Base-by-base conservation (phyloP, 2,797 vertebrate species). In the Poecilia gillii region DNA sequence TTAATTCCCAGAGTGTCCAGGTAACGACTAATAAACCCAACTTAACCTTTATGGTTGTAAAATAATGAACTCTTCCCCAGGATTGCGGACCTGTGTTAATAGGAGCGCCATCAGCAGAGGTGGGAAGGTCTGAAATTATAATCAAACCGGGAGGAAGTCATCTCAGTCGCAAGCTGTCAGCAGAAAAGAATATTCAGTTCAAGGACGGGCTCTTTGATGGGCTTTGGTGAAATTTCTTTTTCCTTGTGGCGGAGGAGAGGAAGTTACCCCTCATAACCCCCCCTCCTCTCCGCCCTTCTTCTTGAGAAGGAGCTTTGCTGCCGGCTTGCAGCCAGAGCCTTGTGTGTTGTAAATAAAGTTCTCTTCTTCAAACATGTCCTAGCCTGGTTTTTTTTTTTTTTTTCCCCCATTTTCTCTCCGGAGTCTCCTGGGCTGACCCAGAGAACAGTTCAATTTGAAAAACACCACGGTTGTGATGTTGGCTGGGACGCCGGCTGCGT, bases 261-360 rank as follows among this genome's bases (percentile, higher is more conserved):
- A 70, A 85, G 74, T 83, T 78, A 81, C 88, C 91, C 91, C 90
- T 8, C 6, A 23, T 8, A 23, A 23, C 6, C 49, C 7, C 49
- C 20, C 7, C 11, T 23, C 47, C 16, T 49, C 47, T 49, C 47
- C 47, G 16, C 16, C 16, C 90, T 88, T 87, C 91, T 90, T 90
- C 90, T 89, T 91, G 95, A 95, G 95, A 89, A 94, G 93, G 88
- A 95, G 91, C 90, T 91, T 95, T 93, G 94, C 89, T 90, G 87
- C 93, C 94, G 95, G 95, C 80, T 85, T 66, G 84, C 92, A 88
- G 89, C 91, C 89, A 95, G 86, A 90, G 77, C 93, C 93, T 94
- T 93, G 94, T 85, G 91, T 94, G 94, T 95, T 96, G 95, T 95
- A 94, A 98, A 98, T 98, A 97, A 97, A 97, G 95, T 96, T 96